Evolutionary conservation across 2,888 invertebrate genomes (phyloP).

Genomic region (Phalangium opilio): DNA sequence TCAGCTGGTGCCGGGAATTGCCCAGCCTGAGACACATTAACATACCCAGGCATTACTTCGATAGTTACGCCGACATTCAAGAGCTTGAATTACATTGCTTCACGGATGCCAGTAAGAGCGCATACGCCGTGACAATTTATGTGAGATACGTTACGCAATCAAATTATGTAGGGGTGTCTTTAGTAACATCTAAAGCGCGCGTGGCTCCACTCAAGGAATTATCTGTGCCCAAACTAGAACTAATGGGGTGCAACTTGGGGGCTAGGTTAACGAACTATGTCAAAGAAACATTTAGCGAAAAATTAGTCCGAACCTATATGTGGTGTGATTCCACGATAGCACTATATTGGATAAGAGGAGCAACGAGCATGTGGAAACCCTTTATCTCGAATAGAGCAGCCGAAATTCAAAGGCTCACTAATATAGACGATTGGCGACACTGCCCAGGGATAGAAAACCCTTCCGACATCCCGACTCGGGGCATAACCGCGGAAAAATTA

Average conservation of each 20-base stretch:
- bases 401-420: slow-evolving; percentile 16
- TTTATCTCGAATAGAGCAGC: slow-evolving; percentile 22
- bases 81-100: slow-evolving; percentile 13
- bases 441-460: slow-evolving; percentile 22
- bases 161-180: slow-evolving; percentile 11
- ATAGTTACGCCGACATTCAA: too few species aligned
- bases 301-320: neutral
- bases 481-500: slow-evolving; percentile 13
- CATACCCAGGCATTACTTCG: too few species aligned
- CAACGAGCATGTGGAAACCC: slow-evolving; percentile 13
- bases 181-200: neutral
- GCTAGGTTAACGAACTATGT: slow-evolving; percentile 1
- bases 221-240: slow-evolving; percentile 20
- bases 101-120: slow-evolving; percentile 20
- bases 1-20: too few species aligned
- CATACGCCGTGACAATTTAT: slow-evolving; percentile 19
- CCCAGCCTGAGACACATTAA: too few species aligned
- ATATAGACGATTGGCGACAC: slow-evolving; percentile 18
- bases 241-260: slow-evolving; percentile 15
- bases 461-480: slow-evolving; percentile 23
- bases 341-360: slow-evolving; percentile 19
- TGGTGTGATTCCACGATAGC: slow-evolving; percentile 19
- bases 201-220: slow-evolving; percentile 21
- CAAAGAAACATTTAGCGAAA: neutral
- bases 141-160: slow-evolving; percentile 5